Conservation (phyloP, 2,888 invertebrate genomes). For the Megamerina dolium region DNA sequence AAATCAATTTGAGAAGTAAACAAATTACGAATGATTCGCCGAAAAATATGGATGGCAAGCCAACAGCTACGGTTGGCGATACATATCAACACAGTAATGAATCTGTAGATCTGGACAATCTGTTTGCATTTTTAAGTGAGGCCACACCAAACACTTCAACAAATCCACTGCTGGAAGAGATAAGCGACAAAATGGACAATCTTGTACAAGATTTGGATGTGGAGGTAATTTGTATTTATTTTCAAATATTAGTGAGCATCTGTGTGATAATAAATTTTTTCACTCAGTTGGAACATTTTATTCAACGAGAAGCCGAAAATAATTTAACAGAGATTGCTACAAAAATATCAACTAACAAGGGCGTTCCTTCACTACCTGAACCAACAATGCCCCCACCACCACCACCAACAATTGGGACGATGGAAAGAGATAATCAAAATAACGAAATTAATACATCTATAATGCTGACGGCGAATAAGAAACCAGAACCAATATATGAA, state of each 20-base stretch:
- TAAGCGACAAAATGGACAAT: slow-evolving; percentile 77
- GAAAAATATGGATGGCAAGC: slow-evolving; percentile 25
- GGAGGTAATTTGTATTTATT: slow-evolving; percentile 53
- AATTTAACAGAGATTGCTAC: no score
- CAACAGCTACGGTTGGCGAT: slow-evolving; percentile 28
- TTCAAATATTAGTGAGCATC: no score
- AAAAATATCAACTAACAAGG: slow-evolving; percentile 27
- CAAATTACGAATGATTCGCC: slow-evolving; percentile 13
- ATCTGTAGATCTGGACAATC: slow-evolving; percentile 79
- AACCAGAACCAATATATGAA: slow-evolving; percentile 77
- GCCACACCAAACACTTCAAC: slow-evolving; percentile 58
- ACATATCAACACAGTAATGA: slow-evolving; percentile 52
- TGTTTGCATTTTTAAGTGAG: slow-evolving; percentile 85
- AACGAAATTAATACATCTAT: slow-evolving; percentile 23
- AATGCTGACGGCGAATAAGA: no score
- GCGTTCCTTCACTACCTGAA: slow-evolving; percentile 64
- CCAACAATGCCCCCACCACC: slow-evolving; percentile 72
- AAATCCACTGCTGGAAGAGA: slow-evolving; percentile 70
- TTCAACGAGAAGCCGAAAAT: no score
- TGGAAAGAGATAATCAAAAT: slow-evolving; percentile 8
- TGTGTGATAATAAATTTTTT: no score
- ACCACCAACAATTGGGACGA: slow-evolving; percentile 47
- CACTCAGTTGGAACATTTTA: no score
- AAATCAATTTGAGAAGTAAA: slow-evolving; percentile 58
- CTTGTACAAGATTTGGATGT: slow-evolving; percentile 76